These are phyloP conservation scores for Aspiorhynchus laticeps DNA, from an alignment of 2,113 vertebrate species.

Conservation along the genomic window DNA sequence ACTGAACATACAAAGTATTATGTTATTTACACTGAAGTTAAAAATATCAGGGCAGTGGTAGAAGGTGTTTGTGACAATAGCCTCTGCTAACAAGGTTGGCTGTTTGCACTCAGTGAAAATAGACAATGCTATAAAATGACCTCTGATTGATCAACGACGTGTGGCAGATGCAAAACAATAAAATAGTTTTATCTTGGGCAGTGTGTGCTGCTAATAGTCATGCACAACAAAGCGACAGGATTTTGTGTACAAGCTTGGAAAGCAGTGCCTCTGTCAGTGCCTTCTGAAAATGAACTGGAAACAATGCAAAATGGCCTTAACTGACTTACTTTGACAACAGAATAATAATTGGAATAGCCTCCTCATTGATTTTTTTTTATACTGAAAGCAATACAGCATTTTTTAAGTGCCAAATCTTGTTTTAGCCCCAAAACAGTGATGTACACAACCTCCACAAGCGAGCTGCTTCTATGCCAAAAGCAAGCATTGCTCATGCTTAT, in stretches of 20 bases:
- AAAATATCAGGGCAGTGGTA: background rate
- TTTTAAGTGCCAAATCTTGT: background rate
- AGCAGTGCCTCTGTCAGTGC: background rate
- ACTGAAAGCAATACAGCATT: background rate
- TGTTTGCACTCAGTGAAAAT: no score
- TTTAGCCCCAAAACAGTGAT: constrained; percentile 7
- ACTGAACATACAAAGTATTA: background rate
- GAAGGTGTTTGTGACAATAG: background rate
- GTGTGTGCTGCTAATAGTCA: background rate
- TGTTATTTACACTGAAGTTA: background rate
- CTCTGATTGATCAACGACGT: background rate
- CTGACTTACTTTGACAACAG: constrained; percentile 1
- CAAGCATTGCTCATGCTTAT: constrained; percentile 65
- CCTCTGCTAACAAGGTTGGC: background rate
- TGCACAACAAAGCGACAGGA: background rate
- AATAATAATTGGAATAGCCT: background rate
- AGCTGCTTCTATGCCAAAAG: constrained; percentile 43
- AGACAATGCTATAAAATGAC: background rate
- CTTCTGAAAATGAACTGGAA: background rate
- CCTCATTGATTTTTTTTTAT: constrained; percentile 5
- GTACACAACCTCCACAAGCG: constrained; percentile 8
- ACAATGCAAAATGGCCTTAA: background rate
- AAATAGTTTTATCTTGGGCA: background rate
- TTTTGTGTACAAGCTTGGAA: background rate
- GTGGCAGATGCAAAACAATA: background rate